Conservation (phyloP, 2,888 invertebrate species). For the Ceratothoa steindachneri region DNA sequence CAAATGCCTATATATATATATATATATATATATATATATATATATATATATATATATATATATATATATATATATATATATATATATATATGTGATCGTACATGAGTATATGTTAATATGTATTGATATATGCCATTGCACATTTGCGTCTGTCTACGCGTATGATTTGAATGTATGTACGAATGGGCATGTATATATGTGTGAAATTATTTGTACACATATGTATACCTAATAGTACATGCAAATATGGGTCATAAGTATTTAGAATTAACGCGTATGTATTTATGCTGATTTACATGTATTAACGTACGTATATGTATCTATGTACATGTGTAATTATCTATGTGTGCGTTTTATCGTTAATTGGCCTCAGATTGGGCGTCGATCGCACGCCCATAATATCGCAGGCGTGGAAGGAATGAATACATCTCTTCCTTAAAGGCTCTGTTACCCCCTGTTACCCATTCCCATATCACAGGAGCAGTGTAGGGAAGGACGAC, state of each 20-base stretch:
- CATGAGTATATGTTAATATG: not conserved
- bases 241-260: not conserved
- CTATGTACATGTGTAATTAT: not conserved
- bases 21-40: constrained; percentile 21
- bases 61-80: constrained; percentile 17
- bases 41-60: constrained; percentile 19
- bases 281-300: constrained; percentile 2
- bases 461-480: too few relatives aligned
- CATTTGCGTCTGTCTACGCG: not conserved
- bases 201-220: too few relatives aligned
- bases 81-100: too few relatives aligned
- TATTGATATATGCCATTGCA: not conserved
- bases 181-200: too few relatives aligned
- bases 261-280: not conserved
- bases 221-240: not conserved
- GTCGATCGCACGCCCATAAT: too few relatives aligned
- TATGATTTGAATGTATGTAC: too few relatives aligned
- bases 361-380: too few relatives aligned
- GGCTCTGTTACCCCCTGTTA: too few relatives aligned
- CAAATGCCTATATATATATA: constrained; percentile 15
- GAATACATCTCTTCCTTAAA: too few relatives aligned
- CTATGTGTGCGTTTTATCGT: not conserved
- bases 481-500: too few relatives aligned
- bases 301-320: not conserved
- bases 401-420: too few relatives aligned